These are phyloP conservation scores for Sebastes itinus DNA, from an alignment of 2,797 vertebrate species.

Conservation along the genomic window DNA sequence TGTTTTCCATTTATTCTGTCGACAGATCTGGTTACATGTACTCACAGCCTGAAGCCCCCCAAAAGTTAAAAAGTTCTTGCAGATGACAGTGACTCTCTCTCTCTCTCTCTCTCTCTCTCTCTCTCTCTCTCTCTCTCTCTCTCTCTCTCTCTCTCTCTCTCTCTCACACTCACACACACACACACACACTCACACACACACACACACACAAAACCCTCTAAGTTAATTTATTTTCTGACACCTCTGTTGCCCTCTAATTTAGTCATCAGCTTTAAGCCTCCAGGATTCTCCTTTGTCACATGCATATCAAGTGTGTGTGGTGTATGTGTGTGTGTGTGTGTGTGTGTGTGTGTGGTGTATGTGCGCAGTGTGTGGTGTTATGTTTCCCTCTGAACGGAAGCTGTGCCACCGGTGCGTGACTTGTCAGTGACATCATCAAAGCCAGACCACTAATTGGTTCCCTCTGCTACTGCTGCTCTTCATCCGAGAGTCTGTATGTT, in stretches of 20 bases:
- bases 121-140: not conserved
- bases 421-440: slow-evolving; percentile 87
- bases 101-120: no score
- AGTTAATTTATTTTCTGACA: slow-evolving; percentile 36
- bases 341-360: not conserved
- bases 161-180: not conserved
- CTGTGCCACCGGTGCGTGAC: slow-evolving; percentile 73
- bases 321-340: slow-evolving; percentile 21
- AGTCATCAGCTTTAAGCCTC: slow-evolving; percentile 48
- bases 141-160: no score
- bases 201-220: not conserved
- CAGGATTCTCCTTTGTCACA: slow-evolving; percentile 43
- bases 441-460: slow-evolving; percentile 83
- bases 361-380: slow-evolving; percentile 33
- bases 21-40: not conserved
- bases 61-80: not conserved
- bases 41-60: not conserved
- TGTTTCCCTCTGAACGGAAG: slow-evolving; percentile 81
- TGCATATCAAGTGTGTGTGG: slow-evolving; percentile 13
- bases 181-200: not conserved
- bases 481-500: slow-evolving; percentile 6
- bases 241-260: slow-evolving; percentile 51
- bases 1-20: not conserved
- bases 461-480: slow-evolving; percentile 73
- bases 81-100: not conserved